Conservation (phyloP, 64 coral and sea anemone species). For the Trachythela sp. region DNA sequence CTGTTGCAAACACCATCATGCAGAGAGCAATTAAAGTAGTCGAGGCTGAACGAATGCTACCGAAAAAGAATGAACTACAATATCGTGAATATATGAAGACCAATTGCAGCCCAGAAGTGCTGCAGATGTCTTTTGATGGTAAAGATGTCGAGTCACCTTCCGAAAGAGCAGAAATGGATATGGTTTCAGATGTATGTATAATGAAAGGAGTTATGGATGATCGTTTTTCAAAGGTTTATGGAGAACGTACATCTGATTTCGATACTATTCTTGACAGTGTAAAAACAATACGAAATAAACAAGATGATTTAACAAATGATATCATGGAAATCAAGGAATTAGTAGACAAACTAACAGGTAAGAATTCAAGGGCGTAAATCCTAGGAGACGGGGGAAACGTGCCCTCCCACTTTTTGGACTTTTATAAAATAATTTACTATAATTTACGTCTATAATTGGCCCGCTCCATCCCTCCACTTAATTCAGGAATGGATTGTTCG, state of each 20-base stretch:
- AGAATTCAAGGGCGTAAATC: neutral
- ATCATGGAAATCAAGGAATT: neutral
- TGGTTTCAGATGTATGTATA: neutral
- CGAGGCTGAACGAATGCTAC: neutral
- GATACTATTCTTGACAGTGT: neutral
- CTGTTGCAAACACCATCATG: slow-evolving; percentile 17
- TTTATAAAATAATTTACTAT: too few relatives aligned
- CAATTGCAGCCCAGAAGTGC: neutral
- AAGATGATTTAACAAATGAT: neutral
- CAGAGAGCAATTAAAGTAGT: slow-evolving; percentile 15
- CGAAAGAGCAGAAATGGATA: neutral
- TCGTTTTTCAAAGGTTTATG: neutral
- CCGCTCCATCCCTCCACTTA: too few relatives aligned
- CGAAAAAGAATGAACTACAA: neutral
- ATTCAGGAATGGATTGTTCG: too few relatives aligned
- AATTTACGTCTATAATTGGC: too few relatives aligned
- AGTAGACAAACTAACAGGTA: neutral
- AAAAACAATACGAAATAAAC: neutral
- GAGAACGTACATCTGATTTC: neutral
- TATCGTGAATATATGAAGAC: neutral
- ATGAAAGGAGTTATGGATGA: neutral
- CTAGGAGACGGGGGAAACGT: neutral
- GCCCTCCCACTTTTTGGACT: neutral
- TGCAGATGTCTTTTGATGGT: neutral
- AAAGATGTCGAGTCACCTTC: neutral